Percentiles rank a stretch among this genome's conserved stretches.
phyloP scores from a whole-genome alignment of 2,888 invertebrate genomes.

The Archips xylosteana region DNA sequence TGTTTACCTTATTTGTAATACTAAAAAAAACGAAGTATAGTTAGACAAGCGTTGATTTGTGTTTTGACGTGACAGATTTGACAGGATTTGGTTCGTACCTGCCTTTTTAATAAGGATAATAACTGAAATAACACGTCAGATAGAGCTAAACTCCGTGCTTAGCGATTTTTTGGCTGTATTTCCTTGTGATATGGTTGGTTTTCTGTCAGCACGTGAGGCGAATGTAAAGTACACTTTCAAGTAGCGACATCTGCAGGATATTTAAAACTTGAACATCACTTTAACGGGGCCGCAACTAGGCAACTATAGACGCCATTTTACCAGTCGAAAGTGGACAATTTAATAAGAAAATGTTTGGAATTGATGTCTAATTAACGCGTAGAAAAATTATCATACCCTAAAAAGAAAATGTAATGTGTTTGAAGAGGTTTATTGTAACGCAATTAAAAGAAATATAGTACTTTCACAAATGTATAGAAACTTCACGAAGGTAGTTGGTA shows the following conservation, averaged over 20 bases:
- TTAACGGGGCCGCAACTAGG: not conserved
- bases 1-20: too few relatives aligned
- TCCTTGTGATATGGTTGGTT: not conserved
- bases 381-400: not conserved
- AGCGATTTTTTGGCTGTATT: constrained; percentile 7
- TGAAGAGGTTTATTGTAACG: not conserved
- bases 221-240: not conserved
- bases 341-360: not conserved
- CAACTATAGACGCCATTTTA: not conserved
- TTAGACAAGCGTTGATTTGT: too few relatives aligned
- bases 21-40: too few relatives aligned
- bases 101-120: not conserved
- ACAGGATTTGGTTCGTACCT: not conserved
- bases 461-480: not conserved
- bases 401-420: not conserved
- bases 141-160: not conserved
- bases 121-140: constrained; percentile 3
- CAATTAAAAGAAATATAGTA: not conserved
- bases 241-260: constrained; percentile 1
- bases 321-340: not conserved
- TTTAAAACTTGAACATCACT: not conserved
- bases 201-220: not conserved
- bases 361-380: not conserved
- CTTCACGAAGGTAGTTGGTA: constrained; percentile 6
- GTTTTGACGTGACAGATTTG: too few relatives aligned